Conservation (phyloP, 2,113 vertebrate genomes). For the Poeciliopsis turrubarensis region DNA sequence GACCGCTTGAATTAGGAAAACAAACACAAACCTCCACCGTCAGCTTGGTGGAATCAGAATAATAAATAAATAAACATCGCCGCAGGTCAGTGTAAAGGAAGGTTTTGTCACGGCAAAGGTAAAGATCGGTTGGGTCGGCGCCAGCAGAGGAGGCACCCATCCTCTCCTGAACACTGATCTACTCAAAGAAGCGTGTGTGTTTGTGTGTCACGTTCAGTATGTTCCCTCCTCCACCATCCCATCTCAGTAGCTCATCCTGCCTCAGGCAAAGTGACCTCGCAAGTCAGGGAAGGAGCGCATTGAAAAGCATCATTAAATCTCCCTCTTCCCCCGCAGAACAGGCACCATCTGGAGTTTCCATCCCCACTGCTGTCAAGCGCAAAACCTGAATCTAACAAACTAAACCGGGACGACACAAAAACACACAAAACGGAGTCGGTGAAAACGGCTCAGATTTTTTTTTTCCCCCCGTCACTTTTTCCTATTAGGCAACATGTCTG, state of each 20-base stretch:
- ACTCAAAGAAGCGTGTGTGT: constrained; percentile 29
- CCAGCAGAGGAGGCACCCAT: constrained; percentile 22
- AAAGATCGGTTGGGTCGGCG: constrained; percentile 18
- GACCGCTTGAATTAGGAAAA: constrained; percentile 34
- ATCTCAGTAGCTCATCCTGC: background rate
- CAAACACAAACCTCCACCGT: constrained; percentile 23
- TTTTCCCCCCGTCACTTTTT: constrained; percentile 62
- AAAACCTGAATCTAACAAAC: constrained; percentile 7
- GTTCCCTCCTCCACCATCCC: background rate
- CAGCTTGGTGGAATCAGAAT: background rate
- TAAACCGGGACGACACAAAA: background rate
- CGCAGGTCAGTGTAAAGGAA: constrained; percentile 42
- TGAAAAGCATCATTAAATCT: constrained; percentile 47
- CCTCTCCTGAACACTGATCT: constrained; percentile 56
- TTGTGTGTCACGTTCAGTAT: constrained; percentile 17
- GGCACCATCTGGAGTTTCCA: constrained; percentile 50
- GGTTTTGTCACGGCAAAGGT: constrained; percentile 49
- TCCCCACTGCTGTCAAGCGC: constrained; percentile 20
- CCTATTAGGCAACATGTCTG: constrained; percentile 39
- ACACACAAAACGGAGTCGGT: background rate
- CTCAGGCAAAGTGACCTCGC: constrained; percentile 19
- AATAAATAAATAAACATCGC: constrained; percentile 7
- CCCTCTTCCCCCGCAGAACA: constrained; percentile 6
- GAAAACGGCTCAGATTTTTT: constrained; percentile 31
- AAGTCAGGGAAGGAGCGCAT: background rate